Percentiles rank a stretch among this genome's conserved stretches.
Evolutionary conservation across 2,888 invertebrate genomes (phyloP).

Genomic region (Pimpla rufipes): DNA sequence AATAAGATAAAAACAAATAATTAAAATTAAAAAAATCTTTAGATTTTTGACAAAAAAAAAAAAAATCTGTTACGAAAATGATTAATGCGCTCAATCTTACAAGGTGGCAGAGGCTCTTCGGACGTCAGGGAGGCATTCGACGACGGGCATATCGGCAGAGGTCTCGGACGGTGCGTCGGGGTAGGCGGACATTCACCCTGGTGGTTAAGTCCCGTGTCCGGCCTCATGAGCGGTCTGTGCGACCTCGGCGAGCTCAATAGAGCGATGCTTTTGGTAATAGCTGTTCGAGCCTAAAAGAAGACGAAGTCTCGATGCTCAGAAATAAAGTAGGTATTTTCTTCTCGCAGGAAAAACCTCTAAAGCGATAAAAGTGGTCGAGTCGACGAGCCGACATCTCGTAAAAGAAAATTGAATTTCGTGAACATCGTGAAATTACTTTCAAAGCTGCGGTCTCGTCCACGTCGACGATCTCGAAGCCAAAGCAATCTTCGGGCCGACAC

Average conservation of each 20-base stretch:
- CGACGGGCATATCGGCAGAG: constrained; percentile 86
- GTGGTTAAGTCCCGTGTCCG: constrained; percentile 74
- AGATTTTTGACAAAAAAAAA: neutral
- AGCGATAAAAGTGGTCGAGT: too few species aligned
- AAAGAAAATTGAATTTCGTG: too few species aligned
- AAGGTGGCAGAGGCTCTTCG: constrained; percentile 94
- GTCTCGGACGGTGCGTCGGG: constrained; percentile 93
- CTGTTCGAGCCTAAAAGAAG: constrained; percentile 79
- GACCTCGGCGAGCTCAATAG: constrained; percentile 87
- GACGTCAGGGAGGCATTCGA: constrained; percentile 79
- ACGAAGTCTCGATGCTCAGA: neutral
- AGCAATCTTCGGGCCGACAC: constrained; percentile 90
- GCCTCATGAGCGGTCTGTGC: constrained; percentile 80
- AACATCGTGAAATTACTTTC: constrained; percentile 76
- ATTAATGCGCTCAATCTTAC: constrained; percentile 85
- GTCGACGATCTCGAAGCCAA: constrained; percentile 94
- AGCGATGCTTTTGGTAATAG: constrained; percentile 83
- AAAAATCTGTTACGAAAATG: neutral
- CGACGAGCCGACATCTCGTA: too few species aligned
- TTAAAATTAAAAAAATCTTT: too few species aligned
- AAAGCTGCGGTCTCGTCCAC: constrained; percentile 89
- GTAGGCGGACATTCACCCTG: constrained; percentile 93
- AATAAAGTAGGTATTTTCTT: too few species aligned
- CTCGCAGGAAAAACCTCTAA: too few species aligned
- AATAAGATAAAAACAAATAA: too few species aligned